phyloP scores from a whole-genome alignment of 2,888 invertebrate genomes.

The Villa cingulata region DNA sequence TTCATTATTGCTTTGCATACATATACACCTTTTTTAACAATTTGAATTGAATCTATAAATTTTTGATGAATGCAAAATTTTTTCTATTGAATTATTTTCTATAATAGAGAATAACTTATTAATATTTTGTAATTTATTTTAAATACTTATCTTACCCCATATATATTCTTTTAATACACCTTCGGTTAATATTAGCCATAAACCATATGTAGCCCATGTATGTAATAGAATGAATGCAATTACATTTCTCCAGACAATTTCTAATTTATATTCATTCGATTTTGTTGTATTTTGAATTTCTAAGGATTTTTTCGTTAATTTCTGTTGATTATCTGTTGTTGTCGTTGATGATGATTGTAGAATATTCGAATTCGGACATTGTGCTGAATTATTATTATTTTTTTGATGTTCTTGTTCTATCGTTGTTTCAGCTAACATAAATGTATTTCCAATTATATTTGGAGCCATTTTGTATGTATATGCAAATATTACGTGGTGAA shows the following conservation, averaged over 20 bases:
- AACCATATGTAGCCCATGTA: constrained; percentile 45
- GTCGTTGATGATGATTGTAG: background rate
- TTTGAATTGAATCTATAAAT: too few relatives aligned
- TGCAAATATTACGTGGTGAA: too few relatives aligned
- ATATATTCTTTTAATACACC: constrained; percentile 26
- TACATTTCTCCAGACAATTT: constrained; percentile 70
- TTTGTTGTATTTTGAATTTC: constrained; percentile 4
- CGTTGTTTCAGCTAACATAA: constrained; percentile 40
- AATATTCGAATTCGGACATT: background rate
- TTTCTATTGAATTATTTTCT: too few relatives aligned
- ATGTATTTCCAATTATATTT: constrained; percentile 44
- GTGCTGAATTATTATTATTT: constrained; percentile 18
- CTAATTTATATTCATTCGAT: constrained; percentile 38
- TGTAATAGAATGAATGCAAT: constrained; percentile 59
- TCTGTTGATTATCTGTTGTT: background rate
- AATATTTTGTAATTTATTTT: too few relatives aligned
- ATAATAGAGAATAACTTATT: too few relatives aligned
- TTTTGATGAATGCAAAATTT: too few relatives aligned
- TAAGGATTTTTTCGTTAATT: constrained; percentile 5
- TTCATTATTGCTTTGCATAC: too few relatives aligned
- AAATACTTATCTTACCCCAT: constrained; percentile 37
- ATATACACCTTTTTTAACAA: too few relatives aligned
- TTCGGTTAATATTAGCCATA: constrained; percentile 38
- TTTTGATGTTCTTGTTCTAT: constrained; percentile 23
- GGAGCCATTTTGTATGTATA: too few relatives aligned